Percentiles rank a stretch among this genome's conserved stretches.
These are phyloP conservation scores for Dryomyza anilis DNA, from an alignment of 2,888 invertebrate genomes.

Conservation along the genomic window DNA sequence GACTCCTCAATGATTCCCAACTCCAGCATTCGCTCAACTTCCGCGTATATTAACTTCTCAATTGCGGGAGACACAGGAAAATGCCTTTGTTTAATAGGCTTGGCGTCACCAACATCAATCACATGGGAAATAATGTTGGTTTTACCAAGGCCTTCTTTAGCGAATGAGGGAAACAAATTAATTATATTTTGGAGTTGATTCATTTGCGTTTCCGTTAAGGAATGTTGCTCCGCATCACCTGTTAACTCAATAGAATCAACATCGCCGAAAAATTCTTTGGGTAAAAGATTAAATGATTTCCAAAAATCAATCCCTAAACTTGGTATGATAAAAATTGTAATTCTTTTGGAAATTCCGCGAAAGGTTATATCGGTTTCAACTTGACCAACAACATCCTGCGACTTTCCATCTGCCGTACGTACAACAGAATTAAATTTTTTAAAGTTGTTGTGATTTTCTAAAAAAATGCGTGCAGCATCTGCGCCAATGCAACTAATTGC, in stretches of 20 bases:
- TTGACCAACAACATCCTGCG: too few species aligned
- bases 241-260: background rate
- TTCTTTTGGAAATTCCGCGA: background rate
- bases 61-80: conserved; percentile 28
- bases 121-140: conserved; percentile 21
- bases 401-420: too few species aligned
- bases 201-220: too few species aligned
- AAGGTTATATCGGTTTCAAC: too few species aligned
- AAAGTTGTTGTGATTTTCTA: background rate
- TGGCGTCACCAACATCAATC: conserved; percentile 25
- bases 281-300: too few species aligned
- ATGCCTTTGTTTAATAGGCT: conserved; percentile 30
- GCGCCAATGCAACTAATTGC: conserved; percentile 27
- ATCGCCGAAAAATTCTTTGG: background rate
- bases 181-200: too few species aligned
- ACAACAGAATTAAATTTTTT: too few species aligned
- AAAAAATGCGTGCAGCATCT: background rate
- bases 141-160: too few species aligned
- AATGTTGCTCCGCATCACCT: too few species aligned
- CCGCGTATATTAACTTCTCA: conserved; percentile 30
- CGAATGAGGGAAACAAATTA: too few species aligned
- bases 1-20: conserved; percentile 43
- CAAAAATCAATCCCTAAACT: too few species aligned
- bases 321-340: too few species aligned
- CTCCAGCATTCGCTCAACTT: conserved; percentile 45